Conservation (phyloP, 2,797 vertebrate species). For the Phylloscopus collybita region DNA sequence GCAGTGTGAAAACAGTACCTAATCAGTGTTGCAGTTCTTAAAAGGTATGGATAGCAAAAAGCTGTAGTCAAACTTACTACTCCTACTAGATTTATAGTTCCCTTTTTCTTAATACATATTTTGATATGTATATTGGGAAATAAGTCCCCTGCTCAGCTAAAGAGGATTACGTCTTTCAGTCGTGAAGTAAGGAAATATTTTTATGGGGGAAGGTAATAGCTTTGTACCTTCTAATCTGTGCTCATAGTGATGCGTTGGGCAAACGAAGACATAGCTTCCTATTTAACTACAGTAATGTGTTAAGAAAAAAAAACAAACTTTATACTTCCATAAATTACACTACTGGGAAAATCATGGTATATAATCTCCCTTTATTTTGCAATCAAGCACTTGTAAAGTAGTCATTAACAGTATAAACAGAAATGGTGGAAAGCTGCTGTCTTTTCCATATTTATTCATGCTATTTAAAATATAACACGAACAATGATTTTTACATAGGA, state of each 20-base stretch:
- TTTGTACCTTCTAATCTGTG: not conserved
- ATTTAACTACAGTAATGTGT: not conserved
- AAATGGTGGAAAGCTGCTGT: not conserved
- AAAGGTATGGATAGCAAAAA: not conserved
- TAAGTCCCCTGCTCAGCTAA: not conserved
- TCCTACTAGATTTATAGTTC: not conserved
- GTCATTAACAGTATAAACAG: slow-evolving; percentile 1
- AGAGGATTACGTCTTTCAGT: not conserved
- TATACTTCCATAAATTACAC: slow-evolving; percentile 10
- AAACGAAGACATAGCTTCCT: not conserved
- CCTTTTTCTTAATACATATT: not conserved
- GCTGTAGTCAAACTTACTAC: not conserved
- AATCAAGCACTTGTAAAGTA: slow-evolving; percentile 9
- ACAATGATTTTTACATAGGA: not conserved
- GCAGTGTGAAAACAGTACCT: not conserved
- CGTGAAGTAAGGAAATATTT: not conserved
- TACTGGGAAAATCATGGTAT: not conserved
- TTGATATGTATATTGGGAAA: not conserved
- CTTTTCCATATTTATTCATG: slow-evolving; percentile 9
- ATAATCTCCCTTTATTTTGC: slow-evolving; percentile 44
- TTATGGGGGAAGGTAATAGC: not conserved
- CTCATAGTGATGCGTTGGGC: not conserved
- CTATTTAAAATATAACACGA: not conserved
- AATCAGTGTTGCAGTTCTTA: not conserved
- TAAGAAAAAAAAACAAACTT: not conserved